phyloP scores from a whole-genome alignment of 2,113 vertebrate genomes.

The Planiliza haematocheilus region DNA sequence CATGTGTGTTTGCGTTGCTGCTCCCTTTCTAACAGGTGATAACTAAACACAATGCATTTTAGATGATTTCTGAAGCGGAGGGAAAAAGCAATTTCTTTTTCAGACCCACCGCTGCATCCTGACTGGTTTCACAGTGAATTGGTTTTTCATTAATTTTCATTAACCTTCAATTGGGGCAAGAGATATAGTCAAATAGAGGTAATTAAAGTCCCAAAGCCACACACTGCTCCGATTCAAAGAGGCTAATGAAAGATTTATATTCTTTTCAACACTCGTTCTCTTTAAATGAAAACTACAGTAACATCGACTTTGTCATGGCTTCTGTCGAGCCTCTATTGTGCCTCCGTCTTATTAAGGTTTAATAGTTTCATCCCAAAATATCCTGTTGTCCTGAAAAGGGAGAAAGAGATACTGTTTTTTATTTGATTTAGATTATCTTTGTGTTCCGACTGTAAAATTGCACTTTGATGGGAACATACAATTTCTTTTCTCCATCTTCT shows the following conservation, averaged over 20 bases:
- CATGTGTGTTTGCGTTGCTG: constrained; percentile 40
- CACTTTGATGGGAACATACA: background rate
- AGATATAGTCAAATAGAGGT: constrained; percentile 67
- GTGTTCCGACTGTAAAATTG: background rate
- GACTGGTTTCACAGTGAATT: constrained; percentile 54
- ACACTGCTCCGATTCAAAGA: constrained; percentile 37
- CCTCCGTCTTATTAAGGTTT: constrained; percentile 58
- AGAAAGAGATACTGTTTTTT: background rate
- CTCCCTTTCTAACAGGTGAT: constrained; percentile 41
- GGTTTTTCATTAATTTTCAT: constrained; percentile 74
- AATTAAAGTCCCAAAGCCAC: constrained; percentile 66
- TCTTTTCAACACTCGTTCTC: constrained; percentile 63
- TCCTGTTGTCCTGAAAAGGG: constrained; percentile 20
- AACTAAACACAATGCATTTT: constrained; percentile 41
- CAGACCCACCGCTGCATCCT: constrained; percentile 30
- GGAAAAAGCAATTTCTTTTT: constrained; percentile 59
- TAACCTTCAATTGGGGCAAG: constrained; percentile 51
- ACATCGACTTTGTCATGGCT: constrained; percentile 53
- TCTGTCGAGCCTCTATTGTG: constrained; percentile 47
- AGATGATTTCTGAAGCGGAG: constrained; percentile 30
- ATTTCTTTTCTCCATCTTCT: background rate
- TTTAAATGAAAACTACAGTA: constrained; percentile 68
- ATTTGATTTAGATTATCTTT: constrained; percentile 22
- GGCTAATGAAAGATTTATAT: constrained; percentile 76
- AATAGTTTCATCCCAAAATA: constrained; percentile 64